Base-by-base conservation (phyloP, 1,140 invertebrate genomes). In the Nebria ingens region DNA sequence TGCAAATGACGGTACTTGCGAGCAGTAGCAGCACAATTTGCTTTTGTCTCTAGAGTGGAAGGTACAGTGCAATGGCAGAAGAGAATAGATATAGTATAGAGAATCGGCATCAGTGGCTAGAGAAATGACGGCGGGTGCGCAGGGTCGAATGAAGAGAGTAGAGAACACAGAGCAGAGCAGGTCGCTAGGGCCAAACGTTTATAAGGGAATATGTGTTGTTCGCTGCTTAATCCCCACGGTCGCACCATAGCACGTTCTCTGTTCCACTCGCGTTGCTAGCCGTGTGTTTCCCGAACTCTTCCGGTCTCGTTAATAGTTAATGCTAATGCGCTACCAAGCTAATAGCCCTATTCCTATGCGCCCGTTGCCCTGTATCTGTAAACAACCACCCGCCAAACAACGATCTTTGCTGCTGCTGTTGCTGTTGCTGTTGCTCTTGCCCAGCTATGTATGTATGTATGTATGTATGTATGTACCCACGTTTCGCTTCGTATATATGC, bases 301-400 rank as follows among this genome's bases (percentile, higher is more conserved):
- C 58, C 58, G 58, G 54, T 52, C 45, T 23, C 42, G 57, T 59
- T 59, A 59, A 59, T 59, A 59, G 54, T 59, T 59, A 59, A 59
- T 59, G 58, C 50, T 59, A 58, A 58, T 58, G 57, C 54, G 49
- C 40, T 55, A 23, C 42, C 54, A 21, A 23, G 57, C 57, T 58
- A 58, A 55, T 58, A 58, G 53, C 54, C 56, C 52, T 58, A 55
- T 55, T 55, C 29, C 55, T 56, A 56, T 56, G 55, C 55, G 40
- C 40, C 17, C 40, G 9, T 45, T 45, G 40, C 40, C 17, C 40
- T 45, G 40, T 45, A 45, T 45, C 40, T 45, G 40, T 45, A 45
- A 45, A 45, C 40, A 45, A 45, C 40, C 6, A 3, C 40, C n/a
- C 6, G 15, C 17, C 6, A 45, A 45, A 45, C 25, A 34, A 34